A percentile compares a stretch with the other conserved stretches of the same genome.
phyloP scores from a whole-genome alignment of 2,888 invertebrate genomes.

The Chrysolina americana region DNA sequence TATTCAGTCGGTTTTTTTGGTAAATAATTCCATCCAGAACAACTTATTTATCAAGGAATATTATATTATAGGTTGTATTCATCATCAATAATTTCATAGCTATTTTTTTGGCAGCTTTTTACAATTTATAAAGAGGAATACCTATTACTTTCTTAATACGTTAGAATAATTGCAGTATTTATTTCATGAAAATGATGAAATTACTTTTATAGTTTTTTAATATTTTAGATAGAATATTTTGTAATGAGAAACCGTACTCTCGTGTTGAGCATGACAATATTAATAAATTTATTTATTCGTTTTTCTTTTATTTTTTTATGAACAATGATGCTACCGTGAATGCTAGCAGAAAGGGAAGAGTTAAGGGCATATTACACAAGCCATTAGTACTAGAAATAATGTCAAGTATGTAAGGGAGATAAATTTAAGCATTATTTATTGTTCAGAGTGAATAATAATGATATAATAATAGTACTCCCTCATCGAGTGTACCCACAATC shows the following conservation, averaged over 20 bases:
- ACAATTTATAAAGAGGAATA: not conserved
- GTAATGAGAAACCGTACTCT: not conserved
- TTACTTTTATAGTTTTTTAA: not conserved
- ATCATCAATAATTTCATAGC: not conserved
- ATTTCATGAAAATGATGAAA: not conserved
- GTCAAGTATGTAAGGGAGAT: too few relatives aligned
- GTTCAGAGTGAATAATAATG: too few relatives aligned
- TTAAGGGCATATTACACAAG: not conserved
- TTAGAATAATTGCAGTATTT: constrained; percentile 11
- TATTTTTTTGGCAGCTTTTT: not conserved
- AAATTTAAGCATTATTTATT: too few relatives aligned
- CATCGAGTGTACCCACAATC: too few relatives aligned
- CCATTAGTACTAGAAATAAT: too few relatives aligned
- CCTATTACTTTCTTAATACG: not conserved
- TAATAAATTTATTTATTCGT: constrained; percentile 12
- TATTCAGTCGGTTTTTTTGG: too few relatives aligned
- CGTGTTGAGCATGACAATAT: not conserved
- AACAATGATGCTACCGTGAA: not conserved
- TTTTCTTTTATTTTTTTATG: not conserved
- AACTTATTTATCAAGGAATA: too few relatives aligned
- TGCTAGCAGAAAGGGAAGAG: not conserved
- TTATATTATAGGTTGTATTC: not conserved
- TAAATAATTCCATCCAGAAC: too few relatives aligned
- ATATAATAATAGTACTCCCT: too few relatives aligned
- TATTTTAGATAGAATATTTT: not conserved